phyloP scores from a whole-genome alignment of 2,797 vertebrate species.

The Okamejei kenojei region DNA sequence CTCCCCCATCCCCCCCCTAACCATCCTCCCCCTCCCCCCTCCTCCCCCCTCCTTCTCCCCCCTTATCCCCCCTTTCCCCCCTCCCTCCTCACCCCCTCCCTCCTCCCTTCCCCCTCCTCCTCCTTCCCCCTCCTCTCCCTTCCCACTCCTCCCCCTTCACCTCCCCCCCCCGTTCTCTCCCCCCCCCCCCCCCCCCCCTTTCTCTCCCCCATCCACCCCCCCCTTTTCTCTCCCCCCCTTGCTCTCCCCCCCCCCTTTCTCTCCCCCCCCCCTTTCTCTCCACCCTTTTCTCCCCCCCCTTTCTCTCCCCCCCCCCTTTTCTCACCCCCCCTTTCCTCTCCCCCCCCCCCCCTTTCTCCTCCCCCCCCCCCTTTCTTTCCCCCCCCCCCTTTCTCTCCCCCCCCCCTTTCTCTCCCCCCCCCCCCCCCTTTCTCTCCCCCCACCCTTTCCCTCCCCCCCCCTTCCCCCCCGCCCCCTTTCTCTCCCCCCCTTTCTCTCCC shows the following conservation, averaged over 20 bases:
- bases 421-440: not conserved
- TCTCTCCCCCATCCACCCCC: not conserved
- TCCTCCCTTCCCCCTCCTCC: no score
- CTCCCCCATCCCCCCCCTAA: no score
- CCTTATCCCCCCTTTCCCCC: no score
- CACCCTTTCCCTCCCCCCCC: no score
- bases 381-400: slow-evolving; percentile 30
- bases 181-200: no score
- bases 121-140: no score
- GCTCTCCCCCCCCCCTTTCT: no score
- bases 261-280: not conserved
- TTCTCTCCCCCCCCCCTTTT: not conserved
- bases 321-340: not conserved
- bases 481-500: no score
- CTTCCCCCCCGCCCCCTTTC: no score
- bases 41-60: no score
- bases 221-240: not conserved
- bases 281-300: not conserved
- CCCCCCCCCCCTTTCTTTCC: not conserved
- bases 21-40: no score
- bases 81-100: no score
- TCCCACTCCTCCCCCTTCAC: not conserved
- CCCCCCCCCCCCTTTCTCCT: not conserved
- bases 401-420: slow-evolving; percentile 39
- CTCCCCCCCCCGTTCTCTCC: not conserved